Base-by-base conservation (phyloP, 2,888 invertebrate genomes). In the Meghimatium bilineatum region DNA sequence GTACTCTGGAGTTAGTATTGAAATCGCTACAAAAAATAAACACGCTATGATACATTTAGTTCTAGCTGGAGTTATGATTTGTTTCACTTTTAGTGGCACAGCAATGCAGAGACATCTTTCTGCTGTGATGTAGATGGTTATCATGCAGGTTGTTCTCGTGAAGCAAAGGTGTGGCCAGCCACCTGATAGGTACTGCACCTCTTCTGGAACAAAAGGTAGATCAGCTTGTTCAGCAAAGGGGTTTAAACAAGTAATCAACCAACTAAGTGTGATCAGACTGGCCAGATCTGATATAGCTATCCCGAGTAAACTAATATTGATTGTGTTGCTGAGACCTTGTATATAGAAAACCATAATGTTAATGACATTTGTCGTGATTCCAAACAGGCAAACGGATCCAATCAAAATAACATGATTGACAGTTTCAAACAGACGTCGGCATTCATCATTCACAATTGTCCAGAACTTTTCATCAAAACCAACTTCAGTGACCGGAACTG, bases 201-300 rank as follows among this genome's bases (percentile, higher is more conserved):
- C 79, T 17, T 29, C 12, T 26, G 67, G 12, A 0, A 69, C 29
- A 23, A 44, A 49, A 14, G 79, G 69, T 12, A 69, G 1, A 20
- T 67, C 67, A 0, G 67, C 63, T 32, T 29, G 6, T 3, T n/a
- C 79, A 2, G 34, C 23, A 36, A 32, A 29, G 0, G 79, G 79
- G 23, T 67, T 79, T 5, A 67, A 12, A 36, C 69, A 79, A 10
- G n/a, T 49, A 17, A 20, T 23, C 12, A 79, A 23, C 79, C 81
- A 81, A 3, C 10, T 23, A 29, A 81, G 44, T 0, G 81, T 74
- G 44, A 74, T 29, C 0, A 81, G 74, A 44, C 81, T 74, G 63
- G 34, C 52, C 29, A 81, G 72, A 20, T 81, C 81, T 26, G 81
- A 81, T 0, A 81, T n/a, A 2, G 81, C 81, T 14, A 74, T 26